Conservation (phyloP, 1,140 invertebrate species). For the Dufourea novaeangliae region DNA sequence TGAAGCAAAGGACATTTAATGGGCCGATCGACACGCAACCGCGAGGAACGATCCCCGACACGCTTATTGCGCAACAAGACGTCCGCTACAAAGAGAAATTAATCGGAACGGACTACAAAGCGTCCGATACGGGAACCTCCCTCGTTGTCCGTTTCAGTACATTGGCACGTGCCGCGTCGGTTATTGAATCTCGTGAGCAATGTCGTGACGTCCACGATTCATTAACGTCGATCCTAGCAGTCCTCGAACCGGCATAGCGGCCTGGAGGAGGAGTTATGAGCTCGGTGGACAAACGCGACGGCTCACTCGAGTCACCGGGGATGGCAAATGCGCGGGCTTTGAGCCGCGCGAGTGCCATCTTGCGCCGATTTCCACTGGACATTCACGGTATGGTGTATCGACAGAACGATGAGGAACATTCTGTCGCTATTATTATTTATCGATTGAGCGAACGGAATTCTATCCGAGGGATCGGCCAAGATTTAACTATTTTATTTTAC, state of each 20-base stretch:
- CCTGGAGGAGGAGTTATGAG: constrained; percentile 10
- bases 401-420: background rate
- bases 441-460: no score
- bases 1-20: background rate
- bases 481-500: no score
- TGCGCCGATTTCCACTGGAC: background rate
- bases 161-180: background rate
- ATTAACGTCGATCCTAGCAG: constrained; percentile 7
- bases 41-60: no score
- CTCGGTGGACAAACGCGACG: background rate
- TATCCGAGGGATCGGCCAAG: no score
- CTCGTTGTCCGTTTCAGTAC: background rate
- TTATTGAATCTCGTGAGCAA: constrained; percentile 26
- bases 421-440: background rate
- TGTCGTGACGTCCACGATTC: constrained; percentile 8
- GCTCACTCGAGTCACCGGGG: background rate
- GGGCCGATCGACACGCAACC: background rate
- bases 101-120: background rate
- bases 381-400: background rate
- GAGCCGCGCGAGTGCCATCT: background rate
- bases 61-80: background rate
- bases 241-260: background rate
- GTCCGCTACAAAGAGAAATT: background rate
- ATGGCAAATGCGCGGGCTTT: background rate
- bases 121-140: background rate